phyloP scores from a whole-genome alignment of 2,888 invertebrate species.

The Anoplius nigerrimus region DNA sequence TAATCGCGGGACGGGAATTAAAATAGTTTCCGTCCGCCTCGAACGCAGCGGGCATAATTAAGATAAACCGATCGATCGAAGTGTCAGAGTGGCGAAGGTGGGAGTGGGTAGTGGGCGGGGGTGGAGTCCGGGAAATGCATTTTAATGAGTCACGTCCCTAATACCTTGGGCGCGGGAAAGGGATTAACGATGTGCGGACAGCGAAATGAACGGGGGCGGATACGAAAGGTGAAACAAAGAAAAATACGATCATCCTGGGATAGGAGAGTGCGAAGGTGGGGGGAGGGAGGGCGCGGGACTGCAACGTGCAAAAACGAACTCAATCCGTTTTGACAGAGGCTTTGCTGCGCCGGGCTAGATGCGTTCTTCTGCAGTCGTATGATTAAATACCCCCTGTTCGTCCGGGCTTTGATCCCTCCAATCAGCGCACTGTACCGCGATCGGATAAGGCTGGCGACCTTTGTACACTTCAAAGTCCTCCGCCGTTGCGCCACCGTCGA shows the following conservation, averaged over 20 bases:
- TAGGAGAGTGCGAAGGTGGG: too few species aligned
- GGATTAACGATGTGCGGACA: neutral
- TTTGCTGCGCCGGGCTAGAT: constrained; percentile 20
- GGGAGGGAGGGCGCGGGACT: neutral
- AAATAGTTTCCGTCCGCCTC: too few species aligned
- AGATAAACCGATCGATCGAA: too few species aligned
- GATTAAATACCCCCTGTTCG: constrained; percentile 54
- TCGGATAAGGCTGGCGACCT: constrained; percentile 45
- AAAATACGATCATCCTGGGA: neutral
- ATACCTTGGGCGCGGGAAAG: neutral
- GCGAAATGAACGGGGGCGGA: neutral
- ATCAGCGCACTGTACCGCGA: constrained; percentile 53
- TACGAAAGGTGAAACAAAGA: constrained; percentile 2
- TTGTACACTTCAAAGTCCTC: constrained; percentile 49
- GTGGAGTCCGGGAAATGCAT: too few species aligned
- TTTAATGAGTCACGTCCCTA: neutral
- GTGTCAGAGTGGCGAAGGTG: too few species aligned
- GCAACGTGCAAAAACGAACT: constrained; percentile 25
- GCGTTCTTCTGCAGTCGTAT: constrained; percentile 50
- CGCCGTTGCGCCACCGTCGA: constrained; percentile 27
- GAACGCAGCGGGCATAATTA: too few species aligned
- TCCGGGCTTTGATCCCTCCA: constrained; percentile 60
- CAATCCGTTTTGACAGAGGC: constrained; percentile 21
- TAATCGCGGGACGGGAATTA: too few species aligned
- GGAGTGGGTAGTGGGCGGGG: too few species aligned